Evolutionary conservation across 2,113 vertebrate genomes (phyloP).

Genomic region (Toxotes chatareus): DNA sequence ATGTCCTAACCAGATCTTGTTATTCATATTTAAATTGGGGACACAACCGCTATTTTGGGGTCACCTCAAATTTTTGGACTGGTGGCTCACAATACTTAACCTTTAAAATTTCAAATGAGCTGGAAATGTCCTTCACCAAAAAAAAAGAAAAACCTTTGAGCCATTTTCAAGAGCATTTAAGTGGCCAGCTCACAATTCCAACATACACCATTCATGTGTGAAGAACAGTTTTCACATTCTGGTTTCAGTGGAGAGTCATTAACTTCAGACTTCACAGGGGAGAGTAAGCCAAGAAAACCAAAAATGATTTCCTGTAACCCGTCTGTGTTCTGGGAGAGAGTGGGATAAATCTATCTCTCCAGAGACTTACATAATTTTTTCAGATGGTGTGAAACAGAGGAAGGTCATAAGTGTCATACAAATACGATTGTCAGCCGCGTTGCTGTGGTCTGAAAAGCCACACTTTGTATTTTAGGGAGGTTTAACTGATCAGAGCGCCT

Average conservation of each 20-base stretch:
- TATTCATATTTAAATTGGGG: constrained; percentile 18
- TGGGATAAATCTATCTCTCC: background rate
- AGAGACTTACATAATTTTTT: background rate
- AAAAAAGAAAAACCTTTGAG: background rate
- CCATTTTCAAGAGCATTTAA: background rate
- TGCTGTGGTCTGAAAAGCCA: background rate
- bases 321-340: background rate
- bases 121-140: background rate
- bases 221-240: background rate
- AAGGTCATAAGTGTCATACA: background rate
- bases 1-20: background rate
- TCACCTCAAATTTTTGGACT: background rate
- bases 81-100: background rate
- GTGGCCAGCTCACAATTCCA: background rate
- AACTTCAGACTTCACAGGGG: background rate
- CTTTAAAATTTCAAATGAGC: constrained; percentile 6
- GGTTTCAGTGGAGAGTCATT: background rate
- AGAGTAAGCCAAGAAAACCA: background rate
- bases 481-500: background rate
- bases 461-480: background rate
- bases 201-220: background rate
- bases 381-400: background rate
- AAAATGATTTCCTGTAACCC: background rate
- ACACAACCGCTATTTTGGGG: constrained; percentile 9
- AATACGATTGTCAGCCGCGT: background rate